Evolutionary conservation across 2,888 invertebrate genomes (phyloP).

Genomic region (Trissolcus japonicus): DNA sequence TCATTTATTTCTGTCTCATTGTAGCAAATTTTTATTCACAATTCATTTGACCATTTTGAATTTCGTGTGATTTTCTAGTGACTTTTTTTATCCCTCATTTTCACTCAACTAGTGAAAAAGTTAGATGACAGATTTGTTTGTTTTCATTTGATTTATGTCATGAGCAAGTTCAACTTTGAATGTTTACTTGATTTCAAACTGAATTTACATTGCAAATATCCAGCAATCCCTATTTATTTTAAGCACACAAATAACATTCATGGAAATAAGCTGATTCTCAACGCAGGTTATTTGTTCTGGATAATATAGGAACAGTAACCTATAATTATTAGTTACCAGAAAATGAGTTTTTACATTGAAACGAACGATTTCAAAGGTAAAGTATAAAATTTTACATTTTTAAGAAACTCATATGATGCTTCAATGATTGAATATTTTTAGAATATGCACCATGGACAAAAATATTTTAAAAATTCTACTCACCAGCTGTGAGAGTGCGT

Average conservation of each 20-base stretch:
- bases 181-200: too few relatives aligned
- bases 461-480: constrained; percentile 34
- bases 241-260: not conserved
- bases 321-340: not conserved
- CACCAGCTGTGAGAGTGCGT: constrained; percentile 21
- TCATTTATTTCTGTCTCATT: constrained; percentile 2
- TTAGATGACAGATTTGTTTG: too few relatives aligned
- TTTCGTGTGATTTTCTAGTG: too few relatives aligned
- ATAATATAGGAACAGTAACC: too few relatives aligned
- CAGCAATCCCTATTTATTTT: not conserved
- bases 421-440: not conserved
- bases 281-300: too few relatives aligned
- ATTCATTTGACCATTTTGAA: too few relatives aligned
- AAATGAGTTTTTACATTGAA: not conserved
- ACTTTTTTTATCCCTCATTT: too few relatives aligned
- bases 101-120: too few relatives aligned
- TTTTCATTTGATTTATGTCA: too few relatives aligned
- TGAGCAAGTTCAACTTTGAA: too few relatives aligned
- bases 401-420: not conserved
- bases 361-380: not conserved
- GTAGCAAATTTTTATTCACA: too few relatives aligned
- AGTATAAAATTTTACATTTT: not conserved
- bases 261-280: not conserved
- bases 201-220: too few relatives aligned
- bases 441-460: constrained; percentile 20